These are phyloP conservation scores for Rhabditophanes sp. DNA, from an alignment of 2,888 invertebrate species.

Conservation along the genomic window DNA sequence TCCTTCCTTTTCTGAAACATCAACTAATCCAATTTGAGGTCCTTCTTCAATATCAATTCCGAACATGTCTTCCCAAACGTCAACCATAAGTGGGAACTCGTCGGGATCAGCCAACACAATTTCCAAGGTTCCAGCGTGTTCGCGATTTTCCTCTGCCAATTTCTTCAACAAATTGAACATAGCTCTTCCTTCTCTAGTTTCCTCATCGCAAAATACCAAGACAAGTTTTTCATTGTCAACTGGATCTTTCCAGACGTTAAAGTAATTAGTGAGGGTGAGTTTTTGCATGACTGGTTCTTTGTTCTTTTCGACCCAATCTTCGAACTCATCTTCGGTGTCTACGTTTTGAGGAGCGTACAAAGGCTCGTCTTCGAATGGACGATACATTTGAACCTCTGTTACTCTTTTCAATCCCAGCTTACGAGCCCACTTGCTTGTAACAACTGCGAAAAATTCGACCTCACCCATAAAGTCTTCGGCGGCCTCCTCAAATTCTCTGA, in stretches of 20 bases:
- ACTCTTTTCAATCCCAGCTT: slow-evolving; percentile 40
- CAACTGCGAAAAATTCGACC: slow-evolving; percentile 44
- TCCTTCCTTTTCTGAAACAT: slow-evolving; percentile 44
- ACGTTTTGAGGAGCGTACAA: slow-evolving; percentile 34
- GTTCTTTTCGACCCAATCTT: slow-evolving; percentile 44
- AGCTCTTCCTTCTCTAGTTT: slow-evolving; percentile 40
- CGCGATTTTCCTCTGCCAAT: slow-evolving; percentile 42
- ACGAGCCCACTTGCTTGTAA: slow-evolving; percentile 42
- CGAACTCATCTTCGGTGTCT: slow-evolving; percentile 43
- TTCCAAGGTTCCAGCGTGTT: slow-evolving; percentile 43
- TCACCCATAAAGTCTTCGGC: slow-evolving; percentile 45
- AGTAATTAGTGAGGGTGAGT: slow-evolving; percentile 41
- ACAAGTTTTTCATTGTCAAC: slow-evolving; percentile 43
- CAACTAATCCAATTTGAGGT: slow-evolving; percentile 43
- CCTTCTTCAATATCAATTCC: slow-evolving; percentile 44
- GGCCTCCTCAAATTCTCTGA: slow-evolving; percentile 44
- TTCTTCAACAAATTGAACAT: slow-evolving; percentile 40
- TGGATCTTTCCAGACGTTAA: slow-evolving; percentile 43
- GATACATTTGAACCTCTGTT: slow-evolving; percentile 42
- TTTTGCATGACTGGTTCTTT: slow-evolving; percentile 44
- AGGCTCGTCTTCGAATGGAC: slow-evolving; percentile 43
- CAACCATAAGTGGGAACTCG: slow-evolving; percentile 45
- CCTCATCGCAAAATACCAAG: slow-evolving; percentile 43
- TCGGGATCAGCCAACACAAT: slow-evolving; percentile 44
- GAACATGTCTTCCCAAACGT: slow-evolving; percentile 45